Evolutionary conservation across 2,888 invertebrate genomes (phyloP).

Genomic region (Monoplex corrugatus): DNA sequence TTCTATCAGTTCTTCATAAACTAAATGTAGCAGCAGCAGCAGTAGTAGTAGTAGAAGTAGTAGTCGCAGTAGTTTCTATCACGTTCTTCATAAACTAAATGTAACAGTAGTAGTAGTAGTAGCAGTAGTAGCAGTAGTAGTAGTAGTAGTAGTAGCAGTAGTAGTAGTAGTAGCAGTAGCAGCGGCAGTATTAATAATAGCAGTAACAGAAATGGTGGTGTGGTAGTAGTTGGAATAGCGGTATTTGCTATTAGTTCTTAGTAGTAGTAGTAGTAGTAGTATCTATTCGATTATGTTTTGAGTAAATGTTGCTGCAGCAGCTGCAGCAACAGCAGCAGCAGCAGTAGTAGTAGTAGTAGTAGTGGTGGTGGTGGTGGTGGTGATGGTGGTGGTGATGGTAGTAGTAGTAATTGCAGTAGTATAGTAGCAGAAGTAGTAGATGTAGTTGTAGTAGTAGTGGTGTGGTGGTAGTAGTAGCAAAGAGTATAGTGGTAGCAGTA

Average conservation of each 20-base stretch:
- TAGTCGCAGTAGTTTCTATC: constrained; percentile 45
- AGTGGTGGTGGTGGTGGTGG: too few species aligned
- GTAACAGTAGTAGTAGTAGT: constrained; percentile 43
- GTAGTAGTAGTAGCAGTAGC: constrained; percentile 48
- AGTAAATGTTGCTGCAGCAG: too few species aligned
- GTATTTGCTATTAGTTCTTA: not conserved
- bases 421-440: too few species aligned
- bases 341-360: too few species aligned
- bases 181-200: constrained; percentile 47
- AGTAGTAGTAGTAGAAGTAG: constrained; percentile 47
- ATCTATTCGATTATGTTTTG: not conserved
- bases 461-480: too few species aligned
- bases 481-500: too few species aligned
- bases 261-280: not conserved
- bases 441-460: too few species aligned
- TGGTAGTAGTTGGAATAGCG: not conserved
- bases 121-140: constrained; percentile 48
- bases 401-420: too few species aligned
- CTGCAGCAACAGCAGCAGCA: too few species aligned
- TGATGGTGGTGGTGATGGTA: too few species aligned
- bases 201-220: constrained; percentile 32
- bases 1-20: too few species aligned
- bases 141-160: constrained; percentile 46
- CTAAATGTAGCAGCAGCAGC: constrained; percentile 43
- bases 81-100: constrained; percentile 32